Evolutionary conservation across 1,140 invertebrate genomes (phyloP).

Genomic region (Plodia interpunctella): DNA sequence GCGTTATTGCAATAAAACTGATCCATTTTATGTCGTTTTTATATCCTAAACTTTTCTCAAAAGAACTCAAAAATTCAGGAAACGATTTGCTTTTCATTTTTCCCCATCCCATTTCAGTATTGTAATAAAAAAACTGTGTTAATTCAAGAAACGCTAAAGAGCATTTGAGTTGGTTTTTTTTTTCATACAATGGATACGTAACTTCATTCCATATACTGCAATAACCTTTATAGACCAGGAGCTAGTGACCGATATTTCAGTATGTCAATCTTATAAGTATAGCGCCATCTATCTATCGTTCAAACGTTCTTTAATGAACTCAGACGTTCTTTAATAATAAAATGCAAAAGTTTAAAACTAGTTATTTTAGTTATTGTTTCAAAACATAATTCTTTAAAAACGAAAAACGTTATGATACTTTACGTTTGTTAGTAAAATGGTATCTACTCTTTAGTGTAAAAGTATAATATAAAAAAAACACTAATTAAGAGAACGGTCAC

Average conservation of each 20-base stretch:
- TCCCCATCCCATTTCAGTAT: conserved; percentile 1
- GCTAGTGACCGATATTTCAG: not conserved
- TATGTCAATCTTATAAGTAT: too few species aligned
- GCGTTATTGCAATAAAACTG: conserved; percentile 41
- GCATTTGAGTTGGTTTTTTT: not conserved
- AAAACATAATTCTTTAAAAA: too few species aligned
- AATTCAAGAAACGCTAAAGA: not conserved
- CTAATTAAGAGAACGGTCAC: too few species aligned
- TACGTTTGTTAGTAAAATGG: too few species aligned
- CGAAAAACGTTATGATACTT: too few species aligned
- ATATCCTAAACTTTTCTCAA: conserved; percentile 57
- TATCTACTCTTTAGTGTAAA: too few species aligned
- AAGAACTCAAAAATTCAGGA: conserved; percentile 42
- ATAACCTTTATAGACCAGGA: not conserved
- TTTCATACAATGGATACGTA: not conserved
- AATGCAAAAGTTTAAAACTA: too few species aligned
- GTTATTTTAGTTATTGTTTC: too few species aligned
- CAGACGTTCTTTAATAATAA: too few species aligned
- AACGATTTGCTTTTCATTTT: conserved; percentile 29
- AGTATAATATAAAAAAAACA: too few species aligned
- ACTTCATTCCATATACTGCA: not conserved
- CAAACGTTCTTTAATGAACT: too few species aligned
- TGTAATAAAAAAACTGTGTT: not conserved
- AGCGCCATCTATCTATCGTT: too few species aligned
- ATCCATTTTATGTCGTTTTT: conserved; percentile 66